These are phyloP conservation scores for Epirrita christyi DNA, from an alignment of 2,888 invertebrate species.

Conservation along the genomic window DNA sequence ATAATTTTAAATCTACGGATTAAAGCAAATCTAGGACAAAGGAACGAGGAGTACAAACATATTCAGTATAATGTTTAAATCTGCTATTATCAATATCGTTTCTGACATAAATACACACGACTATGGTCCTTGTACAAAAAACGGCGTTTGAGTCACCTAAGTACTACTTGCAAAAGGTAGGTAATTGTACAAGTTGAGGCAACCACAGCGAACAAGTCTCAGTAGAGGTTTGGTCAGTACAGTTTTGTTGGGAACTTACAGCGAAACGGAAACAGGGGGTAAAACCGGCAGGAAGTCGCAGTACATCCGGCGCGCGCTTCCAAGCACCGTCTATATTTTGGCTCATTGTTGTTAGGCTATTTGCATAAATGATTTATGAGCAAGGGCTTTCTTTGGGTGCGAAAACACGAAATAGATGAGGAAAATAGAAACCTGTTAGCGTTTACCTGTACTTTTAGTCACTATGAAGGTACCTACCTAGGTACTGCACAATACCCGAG, in stretches of 20 bases:
- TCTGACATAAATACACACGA: no score
- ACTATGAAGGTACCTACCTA: no score
- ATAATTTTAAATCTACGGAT: no score
- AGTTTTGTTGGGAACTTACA: conserved; percentile 25
- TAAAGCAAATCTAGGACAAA: no score
- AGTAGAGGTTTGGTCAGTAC: conserved; percentile 10
- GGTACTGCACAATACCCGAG: no score
- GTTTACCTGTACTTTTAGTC: no score
- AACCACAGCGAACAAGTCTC: conserved; percentile 14
- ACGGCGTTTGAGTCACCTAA: no score
- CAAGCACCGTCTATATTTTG: conserved; percentile 64
- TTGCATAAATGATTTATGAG: conserved; percentile 72
- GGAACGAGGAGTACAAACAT: no score
- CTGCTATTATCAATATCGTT: no score
- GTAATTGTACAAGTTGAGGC: neutral
- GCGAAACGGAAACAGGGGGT: conserved; percentile 58
- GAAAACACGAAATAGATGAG: conserved; percentile 38
- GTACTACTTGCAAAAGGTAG: neutral
- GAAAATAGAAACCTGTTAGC: no score
- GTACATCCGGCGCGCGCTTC: conserved; percentile 63
- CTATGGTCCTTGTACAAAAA: no score
- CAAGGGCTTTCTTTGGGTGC: conserved; percentile 53
- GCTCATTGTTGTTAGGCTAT: conserved; percentile 67
- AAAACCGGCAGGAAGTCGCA: conserved; percentile 66
- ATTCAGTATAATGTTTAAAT: no score